Evolutionary conservation across 2,888 invertebrate genomes (phyloP), one percentile per base, ranked within the genome.

Genomic region (Drosophila fungiperda): DNA sequence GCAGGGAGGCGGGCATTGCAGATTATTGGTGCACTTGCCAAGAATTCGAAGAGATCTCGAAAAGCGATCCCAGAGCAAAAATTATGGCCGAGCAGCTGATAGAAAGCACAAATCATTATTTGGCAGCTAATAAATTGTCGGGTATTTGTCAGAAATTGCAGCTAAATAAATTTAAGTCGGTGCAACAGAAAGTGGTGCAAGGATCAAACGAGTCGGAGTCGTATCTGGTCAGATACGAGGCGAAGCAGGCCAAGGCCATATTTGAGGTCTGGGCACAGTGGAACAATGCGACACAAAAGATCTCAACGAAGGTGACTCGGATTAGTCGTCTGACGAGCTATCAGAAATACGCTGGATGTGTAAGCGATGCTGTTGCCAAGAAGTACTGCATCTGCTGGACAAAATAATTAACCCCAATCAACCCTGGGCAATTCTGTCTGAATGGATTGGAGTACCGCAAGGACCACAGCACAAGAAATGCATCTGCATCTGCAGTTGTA

Each of bases 21-120:
- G 94, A 95, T 20, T 96, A 96, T 87, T 97, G 97, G 97, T 97
- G 97, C 89, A 95, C 96, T 71, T 97, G 97, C 32, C 15, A 49
- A 23, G 50, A 69, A 1, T 42, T 61, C 17, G 29, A 26, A 9
- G 45, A 50, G 1, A 9, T 77, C 2, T 33, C 55, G 0, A 15
- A 23, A 4, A 32, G 23, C 29, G 69, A 55, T 5, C n/a, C 78
- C 0, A 58, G 40, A 12, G 35, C 50, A 6, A 48, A 6, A 9
- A 7, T 33, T 1, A 64, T 78, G 1, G 67, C 85, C 8, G 20
- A 69, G 2, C 87, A 87, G 42, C 26, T 85, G 3, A 65, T 92
- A 0, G 48, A 69, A 3, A 76, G 88, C 66, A 90, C 87, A 29
- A 91, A 92, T 65, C 32, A 54, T 0, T 91, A 82, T 48, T 60